These are phyloP conservation scores for Chymomyza costata DNA, from an alignment of 1,140 invertebrate genomes.

Conservation along the genomic window DNA sequence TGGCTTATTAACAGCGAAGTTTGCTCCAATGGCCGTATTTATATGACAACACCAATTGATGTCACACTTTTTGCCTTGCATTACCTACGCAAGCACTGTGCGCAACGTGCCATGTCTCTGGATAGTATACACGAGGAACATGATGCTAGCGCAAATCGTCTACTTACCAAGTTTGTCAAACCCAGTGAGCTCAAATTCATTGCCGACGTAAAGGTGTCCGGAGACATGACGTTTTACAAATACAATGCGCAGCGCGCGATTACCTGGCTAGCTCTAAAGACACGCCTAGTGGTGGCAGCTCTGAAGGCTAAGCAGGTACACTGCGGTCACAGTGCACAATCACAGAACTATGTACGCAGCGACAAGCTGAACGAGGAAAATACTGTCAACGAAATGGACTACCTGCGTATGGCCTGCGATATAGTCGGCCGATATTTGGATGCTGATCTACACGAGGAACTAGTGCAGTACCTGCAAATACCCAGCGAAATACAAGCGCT, in stretches of 20 bases:
- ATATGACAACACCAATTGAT: conserved; percentile 83
- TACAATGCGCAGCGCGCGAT: conserved; percentile 86
- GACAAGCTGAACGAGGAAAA: conserved; percentile 76
- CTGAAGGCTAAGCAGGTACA: conserved; percentile 83
- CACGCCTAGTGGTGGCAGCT: conserved; percentile 79
- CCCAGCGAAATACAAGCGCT: conserved; percentile 59
- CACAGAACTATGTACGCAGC: conserved; percentile 83
- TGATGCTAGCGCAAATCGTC: conserved; percentile 29
- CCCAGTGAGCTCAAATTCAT: conserved; percentile 36
- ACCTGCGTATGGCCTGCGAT: conserved; percentile 60
- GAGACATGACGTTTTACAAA: conserved; percentile 84
- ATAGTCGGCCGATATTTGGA: conserved; percentile 61
- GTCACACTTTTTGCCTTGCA: conserved; percentile 82
- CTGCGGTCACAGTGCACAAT: conserved; percentile 81
- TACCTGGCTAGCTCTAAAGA: conserved; percentile 83
- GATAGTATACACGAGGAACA: conserved; percentile 79
- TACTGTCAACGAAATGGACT: conserved; percentile 59
- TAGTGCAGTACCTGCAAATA: conserved; percentile 46
- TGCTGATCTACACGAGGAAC: conserved; percentile 47
- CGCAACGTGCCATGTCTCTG: conserved; percentile 80
- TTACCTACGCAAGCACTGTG: conserved; percentile 78
- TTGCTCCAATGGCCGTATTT: conserved; percentile 84
- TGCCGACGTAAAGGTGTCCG: conserved; percentile 73
- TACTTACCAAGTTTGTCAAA: conserved; percentile 43
- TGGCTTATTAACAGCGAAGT: conserved; percentile 84